Base-by-base conservation (phyloP, 1,140 invertebrate species). In the Drosophila oshimai region DNA sequence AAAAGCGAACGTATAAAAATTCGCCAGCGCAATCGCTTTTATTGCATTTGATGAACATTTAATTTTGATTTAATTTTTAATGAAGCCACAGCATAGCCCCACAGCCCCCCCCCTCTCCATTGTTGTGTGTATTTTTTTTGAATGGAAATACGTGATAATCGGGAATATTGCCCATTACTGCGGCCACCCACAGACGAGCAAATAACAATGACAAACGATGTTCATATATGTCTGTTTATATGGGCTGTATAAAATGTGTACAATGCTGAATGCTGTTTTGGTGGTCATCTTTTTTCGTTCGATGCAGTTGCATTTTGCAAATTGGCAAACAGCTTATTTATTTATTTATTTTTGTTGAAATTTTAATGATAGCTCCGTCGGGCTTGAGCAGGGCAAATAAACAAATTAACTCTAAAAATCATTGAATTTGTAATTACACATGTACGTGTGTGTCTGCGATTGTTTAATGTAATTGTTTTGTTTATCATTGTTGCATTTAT, bases 31-130 rank as follows among this genome's bases (percentile, higher is more conserved):
- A 58, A 42, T 65, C 65, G 80, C 44, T 81, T 76, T 81, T 81
- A 81, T 81, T 81, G 77, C 67, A 81, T 73, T 81, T 81, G 72
- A 81, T 76, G 73, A 81, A 58, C 77, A 81, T 81, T 81, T 81
- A 68, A 81, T 81, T 81, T 81, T 76, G 72, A 81, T 81, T 81
- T 81, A 73, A 81, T 81, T 81, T 81, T 81, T 73, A 81, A 80
- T 81, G 77, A 81, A 74, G 22, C 26, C 45, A 47, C 39, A 39
- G 15, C 12, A n/a, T n/a, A n/a, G n/a, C n/a, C n/a, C n/a, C n/a
- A n/a, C 49, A 39, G 33, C 22, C 12, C 12, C 18, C 15, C 13
- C 22, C 22, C 7, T 26, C 15, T 29, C 41, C 36, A 18, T 29
- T 47, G 26, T 28, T 61, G 13, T 50, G 3, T 20, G 15, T 50